These are phyloP conservation scores for Nothoprocta perdicaria DNA, from an alignment of 2,113 vertebrate genomes.

Conservation along the genomic window DNA sequence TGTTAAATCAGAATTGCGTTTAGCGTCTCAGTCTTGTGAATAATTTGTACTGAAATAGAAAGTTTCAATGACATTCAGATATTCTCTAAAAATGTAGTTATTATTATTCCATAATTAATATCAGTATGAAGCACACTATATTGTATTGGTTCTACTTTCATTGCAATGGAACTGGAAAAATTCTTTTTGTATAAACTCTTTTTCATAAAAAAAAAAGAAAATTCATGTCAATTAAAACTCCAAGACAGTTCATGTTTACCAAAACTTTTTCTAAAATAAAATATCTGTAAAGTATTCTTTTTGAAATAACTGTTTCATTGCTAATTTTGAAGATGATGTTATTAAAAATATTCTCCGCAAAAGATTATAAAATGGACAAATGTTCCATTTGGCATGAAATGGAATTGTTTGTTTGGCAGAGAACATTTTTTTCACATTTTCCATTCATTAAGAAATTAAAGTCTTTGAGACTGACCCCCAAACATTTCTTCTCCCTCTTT, in stretches of 20 bases:
- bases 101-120: not conserved
- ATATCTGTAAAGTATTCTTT: not conserved
- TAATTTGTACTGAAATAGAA: not conserved
- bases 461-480: not conserved
- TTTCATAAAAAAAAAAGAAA: not conserved
- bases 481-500: not conserved
- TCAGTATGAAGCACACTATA: not conserved
- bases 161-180: not conserved
- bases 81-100: not conserved
- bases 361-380: not conserved
- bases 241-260: not conserved
- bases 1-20: not conserved
- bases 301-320: not conserved
- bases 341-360: not conserved
- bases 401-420: not conserved
- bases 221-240: fast-evolving
- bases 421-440: not conserved
- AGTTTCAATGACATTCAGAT: conserved; percentile 8
- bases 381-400: not conserved
- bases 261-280: not conserved
- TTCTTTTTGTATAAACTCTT: not conserved
- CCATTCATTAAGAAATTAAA: not conserved
- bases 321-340: not conserved
- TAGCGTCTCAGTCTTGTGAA: not conserved
- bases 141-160: not conserved